phyloP scores from a whole-genome alignment of 2,113 vertebrate species.

The Paramisgurnus dabryanus region DNA sequence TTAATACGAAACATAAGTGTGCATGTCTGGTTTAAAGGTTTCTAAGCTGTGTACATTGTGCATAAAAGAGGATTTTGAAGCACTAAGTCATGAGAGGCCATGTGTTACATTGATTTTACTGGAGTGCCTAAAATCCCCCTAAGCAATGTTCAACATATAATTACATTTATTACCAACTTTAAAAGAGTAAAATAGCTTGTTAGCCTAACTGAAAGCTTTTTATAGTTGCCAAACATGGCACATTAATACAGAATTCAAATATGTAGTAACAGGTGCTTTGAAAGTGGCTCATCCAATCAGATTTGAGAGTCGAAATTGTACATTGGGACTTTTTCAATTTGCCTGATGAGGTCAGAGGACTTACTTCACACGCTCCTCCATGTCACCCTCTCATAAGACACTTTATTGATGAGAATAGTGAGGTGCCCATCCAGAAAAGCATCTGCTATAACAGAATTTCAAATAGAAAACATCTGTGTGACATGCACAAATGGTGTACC shows the following conservation, averaged over 20 bases:
- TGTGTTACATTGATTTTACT: not conserved
- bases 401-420: conserved; percentile 72
- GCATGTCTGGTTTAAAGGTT: not conserved
- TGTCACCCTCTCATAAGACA: conserved; percentile 71
- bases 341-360: conserved; percentile 55
- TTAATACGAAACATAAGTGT: not conserved
- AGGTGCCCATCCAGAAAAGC: conserved; percentile 70
- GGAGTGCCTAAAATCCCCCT: not conserved
- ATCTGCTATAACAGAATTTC: conserved; percentile 76
- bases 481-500: conserved; percentile 62
- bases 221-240: too few species aligned
- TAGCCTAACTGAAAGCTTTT: too few species aligned
- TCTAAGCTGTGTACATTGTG: not conserved
- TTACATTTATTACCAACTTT: not conserved
- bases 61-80: not conserved
- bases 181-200: too few species aligned
- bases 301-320: not conserved
- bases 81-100: too few species aligned
- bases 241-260: not conserved
- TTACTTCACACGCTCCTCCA: conserved; percentile 76
- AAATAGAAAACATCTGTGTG: conserved; percentile 69
- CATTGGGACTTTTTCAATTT: not conserved
- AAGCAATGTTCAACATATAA: not conserved
- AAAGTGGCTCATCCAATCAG: conserved; percentile 10
- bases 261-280: not conserved